A percentile compares a stretch with the other conserved stretches of the same genome.
Conservation (phyloP, 2,113 vertebrate species). For the Misgurnus anguillicaudatus region DNA sequence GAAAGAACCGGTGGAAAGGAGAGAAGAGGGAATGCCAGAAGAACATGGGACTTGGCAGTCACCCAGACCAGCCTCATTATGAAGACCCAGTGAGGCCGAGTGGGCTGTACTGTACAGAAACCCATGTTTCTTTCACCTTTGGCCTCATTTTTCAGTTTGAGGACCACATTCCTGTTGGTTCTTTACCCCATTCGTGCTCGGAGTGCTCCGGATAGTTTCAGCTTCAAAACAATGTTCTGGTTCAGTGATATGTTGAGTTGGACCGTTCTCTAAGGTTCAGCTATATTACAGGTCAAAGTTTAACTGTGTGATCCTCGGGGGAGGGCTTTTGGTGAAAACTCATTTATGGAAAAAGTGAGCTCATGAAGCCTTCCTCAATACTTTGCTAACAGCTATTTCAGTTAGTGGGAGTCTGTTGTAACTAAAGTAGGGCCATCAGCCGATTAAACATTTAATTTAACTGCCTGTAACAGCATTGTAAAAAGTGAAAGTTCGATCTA, state of each 20-base stretch:
- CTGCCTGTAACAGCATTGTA: too few relatives aligned
- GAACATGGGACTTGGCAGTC: slow-evolving; percentile 1
- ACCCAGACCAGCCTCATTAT: slow-evolving; percentile 22
- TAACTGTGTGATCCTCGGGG: not conserved
- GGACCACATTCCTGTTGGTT: not conserved
- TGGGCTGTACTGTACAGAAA: slow-evolving; percentile 31
- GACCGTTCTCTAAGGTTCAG: not conserved
- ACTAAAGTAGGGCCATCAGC: not conserved
- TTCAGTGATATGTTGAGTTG: not conserved
- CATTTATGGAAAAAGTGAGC: slow-evolving; percentile 10
- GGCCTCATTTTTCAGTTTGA: slow-evolving; percentile 21
- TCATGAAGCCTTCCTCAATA: not conserved
- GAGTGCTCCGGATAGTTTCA: slow-evolving; percentile 5
- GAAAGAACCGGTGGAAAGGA: slow-evolving; percentile 37
- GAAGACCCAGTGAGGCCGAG: slow-evolving; percentile 9
- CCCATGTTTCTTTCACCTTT: slow-evolving; percentile 21
- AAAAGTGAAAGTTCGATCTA: too few relatives aligned
- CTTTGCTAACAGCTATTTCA: not conserved
- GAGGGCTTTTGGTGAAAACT: not conserved
- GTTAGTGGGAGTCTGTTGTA: not conserved
- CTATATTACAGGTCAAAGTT: slow-evolving; percentile 3
- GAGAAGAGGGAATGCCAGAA: not conserved
- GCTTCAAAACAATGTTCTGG: not conserved
- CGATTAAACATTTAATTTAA: not conserved
- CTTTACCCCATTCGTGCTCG: not conserved